Conservation (phyloP, 2,797 vertebrate genomes). For the Falco naumanni region DNA sequence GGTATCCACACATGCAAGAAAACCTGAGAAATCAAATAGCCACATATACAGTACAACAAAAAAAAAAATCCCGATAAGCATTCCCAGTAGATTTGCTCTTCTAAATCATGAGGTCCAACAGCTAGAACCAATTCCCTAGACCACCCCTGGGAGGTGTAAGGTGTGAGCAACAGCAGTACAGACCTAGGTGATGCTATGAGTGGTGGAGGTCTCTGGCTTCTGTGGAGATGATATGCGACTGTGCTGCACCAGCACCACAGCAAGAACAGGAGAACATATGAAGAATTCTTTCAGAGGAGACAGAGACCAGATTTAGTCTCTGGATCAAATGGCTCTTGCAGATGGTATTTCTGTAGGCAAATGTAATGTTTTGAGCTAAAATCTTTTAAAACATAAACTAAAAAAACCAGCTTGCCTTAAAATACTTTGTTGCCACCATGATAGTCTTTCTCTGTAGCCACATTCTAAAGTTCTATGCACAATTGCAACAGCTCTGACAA, state of each 20-base stretch:
- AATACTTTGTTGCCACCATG: background rate
- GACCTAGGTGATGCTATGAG: accelerated
- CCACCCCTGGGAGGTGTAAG: background rate
- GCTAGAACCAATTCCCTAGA: background rate
- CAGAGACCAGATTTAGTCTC: background rate
- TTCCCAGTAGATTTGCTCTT: background rate
- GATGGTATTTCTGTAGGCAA: background rate
- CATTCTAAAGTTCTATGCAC: background rate
- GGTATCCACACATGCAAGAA: conserved; percentile 36
- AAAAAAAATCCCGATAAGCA: background rate
- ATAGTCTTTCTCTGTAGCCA: background rate
- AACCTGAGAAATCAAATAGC: conserved; percentile 54
- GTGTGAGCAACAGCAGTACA: background rate
- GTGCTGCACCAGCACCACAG: background rate
- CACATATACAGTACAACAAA: background rate
- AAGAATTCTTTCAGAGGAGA: background rate
- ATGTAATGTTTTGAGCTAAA: background rate
- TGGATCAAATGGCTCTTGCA: background rate
- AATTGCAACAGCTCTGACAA: background rate
- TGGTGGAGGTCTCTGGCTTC: background rate
- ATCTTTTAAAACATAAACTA: background rate
- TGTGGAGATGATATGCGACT: no score
- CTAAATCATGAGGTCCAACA: background rate
- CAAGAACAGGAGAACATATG: background rate
- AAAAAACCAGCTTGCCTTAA: background rate